Percentiles rank a stretch among this genome's conserved stretches.
Conservation (phyloP, 23 tunicate species). For the Botrylloides violaceus region DNA sequence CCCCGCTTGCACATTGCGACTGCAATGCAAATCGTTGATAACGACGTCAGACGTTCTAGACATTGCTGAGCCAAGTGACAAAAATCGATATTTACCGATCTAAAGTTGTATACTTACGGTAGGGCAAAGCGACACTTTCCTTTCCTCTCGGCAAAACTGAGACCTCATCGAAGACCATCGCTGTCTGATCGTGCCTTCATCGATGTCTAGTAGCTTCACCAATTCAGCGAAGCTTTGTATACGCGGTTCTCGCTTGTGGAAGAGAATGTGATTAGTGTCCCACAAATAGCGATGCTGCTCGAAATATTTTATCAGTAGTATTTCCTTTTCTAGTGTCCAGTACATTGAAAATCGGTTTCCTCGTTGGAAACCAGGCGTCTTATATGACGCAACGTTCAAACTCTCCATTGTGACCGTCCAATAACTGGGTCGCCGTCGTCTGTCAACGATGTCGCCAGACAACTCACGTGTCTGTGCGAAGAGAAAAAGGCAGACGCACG, state of each 20-base stretch:
- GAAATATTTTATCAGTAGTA: constrained; percentile 6
- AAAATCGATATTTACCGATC: no score
- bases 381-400: neutral
- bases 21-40: no score
- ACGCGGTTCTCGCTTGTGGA: constrained; percentile 10
- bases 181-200: constrained; percentile 20
- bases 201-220: constrained; percentile 12
- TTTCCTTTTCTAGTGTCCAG: constrained; percentile 16
- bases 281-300: constrained; percentile 15
- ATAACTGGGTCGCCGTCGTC: neutral
- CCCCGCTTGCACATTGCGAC: no score
- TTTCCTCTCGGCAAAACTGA: constrained; percentile 26
- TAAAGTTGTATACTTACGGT: neutral
- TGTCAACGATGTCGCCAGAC: constrained; percentile 4
- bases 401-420: neutral
- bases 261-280: constrained; percentile 15
- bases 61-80: no score
- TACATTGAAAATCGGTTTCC: constrained; percentile 1
- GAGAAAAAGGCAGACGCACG: constrained; percentile 7
- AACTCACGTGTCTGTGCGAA: constrained; percentile 2
- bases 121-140: constrained; percentile 1
- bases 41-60: no score
- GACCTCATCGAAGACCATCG: constrained; percentile 32
- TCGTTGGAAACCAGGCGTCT: neutral
- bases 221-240: constrained; percentile 11